Conservation (phyloP, 2,113 vertebrate genomes). For the Megaleporinus macrocephalus region DNA sequence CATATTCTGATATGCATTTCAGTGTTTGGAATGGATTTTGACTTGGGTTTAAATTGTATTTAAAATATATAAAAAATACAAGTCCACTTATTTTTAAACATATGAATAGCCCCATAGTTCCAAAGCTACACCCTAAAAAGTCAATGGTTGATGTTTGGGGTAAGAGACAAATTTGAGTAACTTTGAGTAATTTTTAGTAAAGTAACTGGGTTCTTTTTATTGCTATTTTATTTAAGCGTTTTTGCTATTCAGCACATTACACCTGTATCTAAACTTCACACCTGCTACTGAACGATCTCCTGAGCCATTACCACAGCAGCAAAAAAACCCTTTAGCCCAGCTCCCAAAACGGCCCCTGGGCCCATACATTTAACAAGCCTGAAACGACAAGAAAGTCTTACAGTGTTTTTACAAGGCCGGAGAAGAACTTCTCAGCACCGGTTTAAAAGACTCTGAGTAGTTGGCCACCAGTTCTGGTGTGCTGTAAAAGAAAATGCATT, state of each 20-base stretch:
- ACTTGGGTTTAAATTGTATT: no score
- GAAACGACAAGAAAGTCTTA: constrained; percentile 1
- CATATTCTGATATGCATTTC: no score
- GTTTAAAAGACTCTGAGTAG: background rate
- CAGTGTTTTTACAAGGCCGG: constrained; percentile 8
- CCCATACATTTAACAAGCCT: constrained; percentile 18
- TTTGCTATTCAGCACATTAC: background rate
- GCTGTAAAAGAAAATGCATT: background rate
- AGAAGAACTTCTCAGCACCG: constrained; percentile 24
- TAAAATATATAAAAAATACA: no score
- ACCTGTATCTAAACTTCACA: constrained; percentile 9
- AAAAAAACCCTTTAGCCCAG: background rate
- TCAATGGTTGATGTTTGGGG: no score
- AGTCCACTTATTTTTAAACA: no score
- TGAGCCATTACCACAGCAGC: background rate
- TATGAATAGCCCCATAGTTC: no score
- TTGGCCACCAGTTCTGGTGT: background rate
- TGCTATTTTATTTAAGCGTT: background rate
- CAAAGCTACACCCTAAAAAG: no score
- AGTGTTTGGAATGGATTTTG: no score
- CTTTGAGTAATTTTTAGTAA: no score
- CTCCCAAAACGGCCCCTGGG: background rate
- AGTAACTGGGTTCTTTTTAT: no score
- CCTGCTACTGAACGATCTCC: background rate
- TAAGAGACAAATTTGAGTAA: no score